Conservation (phyloP, 1,140 invertebrate species). For the Drosophila auraria region DNA sequence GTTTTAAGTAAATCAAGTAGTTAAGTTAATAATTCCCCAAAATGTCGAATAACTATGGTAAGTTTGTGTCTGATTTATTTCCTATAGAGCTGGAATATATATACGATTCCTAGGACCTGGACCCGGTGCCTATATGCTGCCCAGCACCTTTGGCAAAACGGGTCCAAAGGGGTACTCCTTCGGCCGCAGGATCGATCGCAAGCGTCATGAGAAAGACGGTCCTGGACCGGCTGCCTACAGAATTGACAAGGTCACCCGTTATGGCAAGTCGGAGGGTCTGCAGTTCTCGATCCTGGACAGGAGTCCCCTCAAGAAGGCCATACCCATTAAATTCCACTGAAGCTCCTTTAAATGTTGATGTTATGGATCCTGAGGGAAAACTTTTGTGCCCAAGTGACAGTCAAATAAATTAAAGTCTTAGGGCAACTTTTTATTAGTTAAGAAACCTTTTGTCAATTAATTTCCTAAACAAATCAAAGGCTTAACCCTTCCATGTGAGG, state of each 20-base stretch:
- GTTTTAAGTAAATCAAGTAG: not conserved
- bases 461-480: no score
- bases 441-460: no score
- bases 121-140: conserved; percentile 42
- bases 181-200: conserved; percentile 14
- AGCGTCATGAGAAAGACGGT: conserved; percentile 2
- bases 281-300: conserved; percentile 29
- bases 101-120: conserved; percentile 24
- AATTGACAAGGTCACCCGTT: conserved; percentile 41
- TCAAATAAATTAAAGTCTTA: conserved; percentile 9
- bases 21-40: not conserved
- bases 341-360: no score
- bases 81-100: not conserved
- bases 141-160: conserved; percentile 26
- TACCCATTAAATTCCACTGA: not conserved
- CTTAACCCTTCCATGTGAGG: not conserved
- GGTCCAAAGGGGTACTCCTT: conserved; percentile 29
- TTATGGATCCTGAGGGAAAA: not conserved
- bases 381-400: not conserved
- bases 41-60: conserved; percentile 26
- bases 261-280: conserved; percentile 19
- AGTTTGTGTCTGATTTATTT: not conserved
- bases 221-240: conserved; percentile 46
- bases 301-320: conserved; percentile 8
- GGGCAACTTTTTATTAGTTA: not conserved